Conservation (phyloP, 2,113 vertebrate species). For the Motacilla tschutschensis region DNA sequence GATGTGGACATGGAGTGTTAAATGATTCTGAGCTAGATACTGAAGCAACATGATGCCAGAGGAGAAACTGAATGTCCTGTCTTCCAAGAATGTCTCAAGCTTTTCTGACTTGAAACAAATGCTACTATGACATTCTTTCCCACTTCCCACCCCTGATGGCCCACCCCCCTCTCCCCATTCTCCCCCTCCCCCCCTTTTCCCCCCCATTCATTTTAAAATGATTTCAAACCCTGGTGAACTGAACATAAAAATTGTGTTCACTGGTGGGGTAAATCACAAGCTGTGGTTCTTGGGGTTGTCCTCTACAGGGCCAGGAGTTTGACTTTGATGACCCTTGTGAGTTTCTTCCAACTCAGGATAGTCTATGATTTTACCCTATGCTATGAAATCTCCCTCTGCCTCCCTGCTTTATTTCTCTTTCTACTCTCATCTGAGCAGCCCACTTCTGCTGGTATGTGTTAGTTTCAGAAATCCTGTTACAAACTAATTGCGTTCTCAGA, state of each 20-base stretch:
- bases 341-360: not conserved
- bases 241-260: not conserved
- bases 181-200: not conserved
- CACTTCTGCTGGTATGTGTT: accelerated
- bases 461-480: not conserved
- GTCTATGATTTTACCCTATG: not conserved
- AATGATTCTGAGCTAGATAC: not conserved
- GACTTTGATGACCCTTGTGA: not conserved
- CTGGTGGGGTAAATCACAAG: not conserved
- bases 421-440: not conserved
- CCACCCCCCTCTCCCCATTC: accelerated
- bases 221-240: not conserved
- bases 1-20: not conserved
- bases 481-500: not conserved
- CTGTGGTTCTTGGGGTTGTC: not conserved
- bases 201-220: not conserved
- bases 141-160: accelerated
- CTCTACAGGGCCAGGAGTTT: not conserved
- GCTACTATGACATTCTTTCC: not conserved
- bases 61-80: not conserved
- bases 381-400: not conserved
- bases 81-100: not conserved
- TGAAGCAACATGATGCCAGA: not conserved
- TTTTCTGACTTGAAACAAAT: not conserved
- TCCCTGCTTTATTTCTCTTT: not conserved